phyloP scores from a whole-genome alignment of 2,113 vertebrate species.

The Megaleporinus macrocephalus region DNA sequence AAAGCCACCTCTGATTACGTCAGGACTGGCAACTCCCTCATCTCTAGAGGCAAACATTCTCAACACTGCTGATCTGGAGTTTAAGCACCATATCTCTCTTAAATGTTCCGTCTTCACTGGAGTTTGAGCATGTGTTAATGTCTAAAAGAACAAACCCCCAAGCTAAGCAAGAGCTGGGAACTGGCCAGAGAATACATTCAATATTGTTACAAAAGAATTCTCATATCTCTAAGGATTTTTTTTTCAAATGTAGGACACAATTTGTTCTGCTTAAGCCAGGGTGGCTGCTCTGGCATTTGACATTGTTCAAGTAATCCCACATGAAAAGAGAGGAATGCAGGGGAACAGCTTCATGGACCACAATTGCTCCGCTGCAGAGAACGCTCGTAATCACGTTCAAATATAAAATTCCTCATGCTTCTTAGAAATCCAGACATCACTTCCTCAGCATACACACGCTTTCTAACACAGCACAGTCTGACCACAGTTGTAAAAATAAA shows the following conservation, averaged over 20 bases:
- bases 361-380: neutral
- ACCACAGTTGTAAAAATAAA: too few species aligned
- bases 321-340: constrained; percentile 52
- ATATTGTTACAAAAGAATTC: neutral
- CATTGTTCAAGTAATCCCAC: constrained; percentile 66
- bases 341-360: constrained; percentile 33
- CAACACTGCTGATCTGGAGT: neutral
- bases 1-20: neutral
- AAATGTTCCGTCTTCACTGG: neutral
- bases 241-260: constrained; percentile 61
- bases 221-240: constrained; percentile 62
- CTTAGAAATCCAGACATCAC: neutral
- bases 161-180: neutral
- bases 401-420: neutral
- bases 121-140: neutral
- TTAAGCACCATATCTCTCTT: neutral
- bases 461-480: too few species aligned
- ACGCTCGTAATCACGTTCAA: neutral
- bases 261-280: constrained; percentile 70
- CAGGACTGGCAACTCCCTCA: neutral
- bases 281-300: constrained; percentile 59
- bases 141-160: neutral
- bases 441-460: neutral
- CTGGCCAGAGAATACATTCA: neutral
- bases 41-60: too few species aligned